Conservation (phyloP, 1,140 invertebrate genomes). For the Bathynomus jamesi region DNA sequence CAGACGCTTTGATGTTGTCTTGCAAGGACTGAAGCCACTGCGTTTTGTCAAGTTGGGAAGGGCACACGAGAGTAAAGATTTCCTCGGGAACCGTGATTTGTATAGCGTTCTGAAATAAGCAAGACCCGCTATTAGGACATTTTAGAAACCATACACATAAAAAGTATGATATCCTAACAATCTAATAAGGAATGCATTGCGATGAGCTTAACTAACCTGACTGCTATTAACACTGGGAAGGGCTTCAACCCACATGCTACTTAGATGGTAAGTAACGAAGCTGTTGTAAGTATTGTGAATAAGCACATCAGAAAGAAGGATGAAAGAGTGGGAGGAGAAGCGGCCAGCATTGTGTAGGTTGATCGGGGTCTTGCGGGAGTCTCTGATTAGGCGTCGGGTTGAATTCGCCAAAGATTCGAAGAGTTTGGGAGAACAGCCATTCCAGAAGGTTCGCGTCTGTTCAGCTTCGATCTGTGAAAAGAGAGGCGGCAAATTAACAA, state of each 20-base stretch:
- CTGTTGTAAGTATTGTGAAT: conserved; percentile 48
- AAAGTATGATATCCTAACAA: no score
- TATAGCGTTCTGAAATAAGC: conserved; percentile 32
- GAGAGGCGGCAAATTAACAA: background rate
- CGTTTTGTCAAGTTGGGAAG: conserved; percentile 58
- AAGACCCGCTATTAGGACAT: no score
- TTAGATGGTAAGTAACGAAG: conserved; percentile 56
- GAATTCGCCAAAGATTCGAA: conserved; percentile 58
- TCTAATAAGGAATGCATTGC: no score
- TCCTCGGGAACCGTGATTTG: conserved; percentile 67
- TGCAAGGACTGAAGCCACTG: conserved; percentile 60
- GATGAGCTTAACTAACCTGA: no score
- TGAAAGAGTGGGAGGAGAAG: conserved; percentile 61
- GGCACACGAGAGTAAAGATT: conserved; percentile 58
- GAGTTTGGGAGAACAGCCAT: conserved; percentile 54
- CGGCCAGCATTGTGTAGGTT: conserved; percentile 50
- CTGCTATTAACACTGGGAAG: conserved; percentile 46
- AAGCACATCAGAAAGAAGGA: conserved; percentile 46
- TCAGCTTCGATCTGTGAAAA: conserved; percentile 54
- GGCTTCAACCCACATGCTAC: conserved; percentile 69
- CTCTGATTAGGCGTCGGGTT: conserved; percentile 62
- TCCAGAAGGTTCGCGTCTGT: conserved; percentile 66
- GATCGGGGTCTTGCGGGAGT: conserved; percentile 62
- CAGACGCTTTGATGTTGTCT: conserved; percentile 42
- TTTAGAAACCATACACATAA: no score